Conservation (phyloP, 2,888 invertebrate genomes). For the Mamestra brassicae region DNA sequence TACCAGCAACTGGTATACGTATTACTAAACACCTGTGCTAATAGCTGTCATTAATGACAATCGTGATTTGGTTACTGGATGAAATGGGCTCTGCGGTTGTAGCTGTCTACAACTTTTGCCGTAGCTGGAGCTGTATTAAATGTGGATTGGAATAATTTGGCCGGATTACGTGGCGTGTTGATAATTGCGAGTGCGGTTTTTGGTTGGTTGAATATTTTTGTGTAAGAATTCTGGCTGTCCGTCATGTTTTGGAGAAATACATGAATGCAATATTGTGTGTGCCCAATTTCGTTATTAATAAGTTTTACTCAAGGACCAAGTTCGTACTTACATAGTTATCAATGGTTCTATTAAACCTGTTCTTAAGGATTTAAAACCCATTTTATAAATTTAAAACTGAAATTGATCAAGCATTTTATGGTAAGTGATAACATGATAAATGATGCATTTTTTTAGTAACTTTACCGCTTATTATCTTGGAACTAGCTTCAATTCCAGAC, state of each 20-base stretch:
- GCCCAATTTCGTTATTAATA: too few species aligned
- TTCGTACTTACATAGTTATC: too few species aligned
- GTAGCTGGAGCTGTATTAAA: constrained; percentile 52
- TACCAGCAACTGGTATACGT: constrained; percentile 51
- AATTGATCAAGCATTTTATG: too few species aligned
- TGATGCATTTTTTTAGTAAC: background rate
- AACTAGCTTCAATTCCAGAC: constrained; percentile 12
- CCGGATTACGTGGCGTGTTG: constrained; percentile 31
- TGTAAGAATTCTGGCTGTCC: background rate
- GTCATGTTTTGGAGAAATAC: background rate
- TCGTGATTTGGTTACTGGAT: constrained; percentile 66
- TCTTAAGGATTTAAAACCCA: too few species aligned
- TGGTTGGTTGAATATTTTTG: constrained; percentile 13
- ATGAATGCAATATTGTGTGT: too few species aligned
- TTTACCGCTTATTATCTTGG: background rate
- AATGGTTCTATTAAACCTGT: too few species aligned
- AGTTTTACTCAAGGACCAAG: too few species aligned
- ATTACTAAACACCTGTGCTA: constrained; percentile 68
- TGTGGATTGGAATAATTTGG: constrained; percentile 42
- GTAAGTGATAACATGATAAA: background rate
- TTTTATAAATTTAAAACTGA: too few species aligned
- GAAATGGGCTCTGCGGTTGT: constrained; percentile 58
- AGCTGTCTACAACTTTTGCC: constrained; percentile 59
- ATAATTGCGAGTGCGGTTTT: constrained; percentile 28
- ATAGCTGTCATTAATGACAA: constrained; percentile 64